Evolutionary conservation across 2,113 vertebrate species (phyloP).

Genomic region (Myiozetetes cayanensis): DNA sequence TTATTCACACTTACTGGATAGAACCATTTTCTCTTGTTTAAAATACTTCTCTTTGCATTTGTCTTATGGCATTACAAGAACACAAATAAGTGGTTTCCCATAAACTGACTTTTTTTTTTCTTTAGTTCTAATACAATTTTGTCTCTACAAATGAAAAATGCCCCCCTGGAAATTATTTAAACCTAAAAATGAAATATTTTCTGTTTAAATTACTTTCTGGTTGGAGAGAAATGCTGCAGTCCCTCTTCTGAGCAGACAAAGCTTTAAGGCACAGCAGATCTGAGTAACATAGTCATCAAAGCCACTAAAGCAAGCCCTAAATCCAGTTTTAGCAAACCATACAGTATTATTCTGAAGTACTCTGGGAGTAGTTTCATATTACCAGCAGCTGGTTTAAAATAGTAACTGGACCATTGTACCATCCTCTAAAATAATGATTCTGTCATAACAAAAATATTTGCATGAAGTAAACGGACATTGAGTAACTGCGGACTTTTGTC

Average conservation of each 20-base stretch:
- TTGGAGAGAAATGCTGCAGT: neutral
- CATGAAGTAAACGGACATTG: constrained; percentile 11
- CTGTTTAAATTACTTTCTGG: neutral
- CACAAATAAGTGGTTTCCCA: neutral
- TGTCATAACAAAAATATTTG: constrained; percentile 52
- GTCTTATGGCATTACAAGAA: neutral
- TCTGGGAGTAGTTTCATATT: neutral
- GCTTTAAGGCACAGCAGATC: neutral
- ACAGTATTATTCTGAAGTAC: neutral
- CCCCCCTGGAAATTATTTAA: neutral
- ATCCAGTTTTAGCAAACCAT: neutral
- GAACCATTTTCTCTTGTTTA: neutral
- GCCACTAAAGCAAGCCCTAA: neutral
- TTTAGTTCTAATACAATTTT: neutral
- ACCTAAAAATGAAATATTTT: neutral
- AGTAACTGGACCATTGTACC: constrained; percentile 35
- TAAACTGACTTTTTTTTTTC: neutral
- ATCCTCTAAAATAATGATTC: constrained; percentile 1
- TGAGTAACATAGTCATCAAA: neutral
- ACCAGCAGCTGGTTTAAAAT: constrained; percentile 24
- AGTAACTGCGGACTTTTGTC: constrained; percentile 35
- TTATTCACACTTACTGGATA: neutral
- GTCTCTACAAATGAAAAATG: neutral
- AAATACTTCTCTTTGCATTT: neutral
- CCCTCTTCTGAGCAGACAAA: neutral